These are phyloP conservation scores for Piliocolobus tephrosceles DNA, from an alignment of 2,113 vertebrate species.

Conservation along the genomic window DNA sequence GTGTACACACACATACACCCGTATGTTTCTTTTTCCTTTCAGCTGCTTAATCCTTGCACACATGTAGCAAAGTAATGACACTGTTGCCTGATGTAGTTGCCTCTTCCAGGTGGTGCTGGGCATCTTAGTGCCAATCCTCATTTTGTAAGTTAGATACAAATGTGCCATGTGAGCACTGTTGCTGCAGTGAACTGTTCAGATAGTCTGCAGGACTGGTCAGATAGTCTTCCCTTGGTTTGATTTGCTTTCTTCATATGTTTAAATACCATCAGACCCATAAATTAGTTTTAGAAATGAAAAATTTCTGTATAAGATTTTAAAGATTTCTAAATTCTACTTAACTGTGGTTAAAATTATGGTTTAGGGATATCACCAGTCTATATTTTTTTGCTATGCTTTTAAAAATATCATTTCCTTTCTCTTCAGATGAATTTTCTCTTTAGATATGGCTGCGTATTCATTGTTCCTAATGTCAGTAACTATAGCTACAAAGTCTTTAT, in stretches of 20 bases:
- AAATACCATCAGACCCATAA: not conserved
- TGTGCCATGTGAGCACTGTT: not conserved
- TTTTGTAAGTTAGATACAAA: not conserved
- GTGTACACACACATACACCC: not conserved
- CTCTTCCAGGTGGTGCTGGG: not conserved
- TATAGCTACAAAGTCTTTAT: not conserved
- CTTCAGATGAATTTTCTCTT: not conserved
- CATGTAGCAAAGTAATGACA: not conserved
- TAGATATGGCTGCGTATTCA: not conserved
- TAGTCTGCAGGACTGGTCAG: not conserved
- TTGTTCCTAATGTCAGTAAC: not conserved
- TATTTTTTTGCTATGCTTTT: slow-evolving; percentile 2
- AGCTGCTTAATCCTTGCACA: not conserved
- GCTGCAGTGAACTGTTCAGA: not conserved
- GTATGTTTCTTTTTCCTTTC: not conserved
- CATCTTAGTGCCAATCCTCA: not conserved
- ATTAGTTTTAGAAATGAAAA: not conserved
- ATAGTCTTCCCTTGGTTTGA: not conserved
- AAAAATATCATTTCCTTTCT: not conserved
- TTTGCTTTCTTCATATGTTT: not conserved
- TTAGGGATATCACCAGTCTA: not conserved
- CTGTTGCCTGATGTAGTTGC: not conserved
- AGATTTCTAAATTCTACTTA: not conserved
- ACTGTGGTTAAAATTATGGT: not conserved
- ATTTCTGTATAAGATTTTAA: not conserved